Evolutionary conservation across 2,888 invertebrate genomes (phyloP).

Genomic region (Cataglyphis albicans): DNA sequence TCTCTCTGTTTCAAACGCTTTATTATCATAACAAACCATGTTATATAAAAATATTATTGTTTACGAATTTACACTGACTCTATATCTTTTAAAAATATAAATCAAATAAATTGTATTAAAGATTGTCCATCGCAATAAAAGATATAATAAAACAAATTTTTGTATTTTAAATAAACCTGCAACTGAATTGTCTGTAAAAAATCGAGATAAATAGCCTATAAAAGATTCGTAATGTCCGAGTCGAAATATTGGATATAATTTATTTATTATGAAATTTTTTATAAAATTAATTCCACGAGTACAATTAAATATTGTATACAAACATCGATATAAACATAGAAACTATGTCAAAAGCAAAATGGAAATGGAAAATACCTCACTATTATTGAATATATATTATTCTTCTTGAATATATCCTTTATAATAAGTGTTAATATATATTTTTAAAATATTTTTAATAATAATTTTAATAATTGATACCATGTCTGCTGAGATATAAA

Average conservation of each 20-base stretch:
- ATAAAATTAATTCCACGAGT: not conserved
- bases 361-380: not conserved
- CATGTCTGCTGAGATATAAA: not conserved
- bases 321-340: not conserved
- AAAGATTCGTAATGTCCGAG: not conserved
- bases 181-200: not conserved
- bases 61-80: not conserved
- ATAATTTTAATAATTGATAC: slow-evolving; percentile 16
- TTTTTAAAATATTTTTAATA: not conserved
- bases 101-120: slow-evolving; percentile 19
- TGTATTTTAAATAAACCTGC: not conserved
- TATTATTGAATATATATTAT: not conserved
- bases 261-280: not conserved
- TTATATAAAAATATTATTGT: slow-evolving; percentile 20
- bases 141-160: not conserved
- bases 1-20: not conserved
- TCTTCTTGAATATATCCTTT: not conserved
- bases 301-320: not conserved
- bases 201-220: not conserved
- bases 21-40: not conserved
- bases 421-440: not conserved
- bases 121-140: not conserved
- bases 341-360: not conserved
- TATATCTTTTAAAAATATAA: not conserved
- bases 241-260: not conserved